Base-by-base conservation (phyloP, 1,140 invertebrate species). In the Oedothorax gibbosus region DNA sequence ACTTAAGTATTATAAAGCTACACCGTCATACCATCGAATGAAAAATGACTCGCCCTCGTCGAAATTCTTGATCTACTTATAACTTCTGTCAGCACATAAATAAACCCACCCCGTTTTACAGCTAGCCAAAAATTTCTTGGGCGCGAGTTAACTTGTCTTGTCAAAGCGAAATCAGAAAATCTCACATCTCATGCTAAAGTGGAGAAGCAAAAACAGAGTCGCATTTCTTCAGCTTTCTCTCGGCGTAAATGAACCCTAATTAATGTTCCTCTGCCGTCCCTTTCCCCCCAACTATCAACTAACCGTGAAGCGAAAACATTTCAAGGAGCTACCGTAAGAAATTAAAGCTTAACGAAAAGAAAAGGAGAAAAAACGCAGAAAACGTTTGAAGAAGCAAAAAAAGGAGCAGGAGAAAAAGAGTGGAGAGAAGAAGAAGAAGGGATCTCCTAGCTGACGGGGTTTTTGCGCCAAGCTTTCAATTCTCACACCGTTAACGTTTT, bases 281-380 rank as follows among this genome's bases (percentile, higher is more conserved):
- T n/a, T 62, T 35, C 35, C 50, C 54, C 57, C 20, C 54, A 50
- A 69, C 65, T 57, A 69, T 57, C 50, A 66, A 80, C 78, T 68
- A 80, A 80, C 78, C 78, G 78, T 80, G 78, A 80, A 80, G 78
- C 21, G 79, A 82, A 82, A 82, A 71, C 79, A 72, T 71, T 72
- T 82, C 69, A 51, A 15, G 3, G 69, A 82, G 79, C 79, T 82
- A 73, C 79, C 69, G 79, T 82, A 82, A 72, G 79, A 82, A 82
- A 80, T 80, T 80, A 69, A 79, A 62, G 60, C 76, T 9, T 8
- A 79, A 77, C 12, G 60, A 75, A 56, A 12, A 75, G 7, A 75
- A 20, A 10, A 54, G 66, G n/a, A 65, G 35, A 78, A 78, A 78
- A 68, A 21, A 78, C 57, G 0, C 57, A 21, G 54, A 73, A 73